Evolutionary conservation across 2,113 vertebrate species (phyloP).

Genomic region (Pogonocichla stellata): DNA sequence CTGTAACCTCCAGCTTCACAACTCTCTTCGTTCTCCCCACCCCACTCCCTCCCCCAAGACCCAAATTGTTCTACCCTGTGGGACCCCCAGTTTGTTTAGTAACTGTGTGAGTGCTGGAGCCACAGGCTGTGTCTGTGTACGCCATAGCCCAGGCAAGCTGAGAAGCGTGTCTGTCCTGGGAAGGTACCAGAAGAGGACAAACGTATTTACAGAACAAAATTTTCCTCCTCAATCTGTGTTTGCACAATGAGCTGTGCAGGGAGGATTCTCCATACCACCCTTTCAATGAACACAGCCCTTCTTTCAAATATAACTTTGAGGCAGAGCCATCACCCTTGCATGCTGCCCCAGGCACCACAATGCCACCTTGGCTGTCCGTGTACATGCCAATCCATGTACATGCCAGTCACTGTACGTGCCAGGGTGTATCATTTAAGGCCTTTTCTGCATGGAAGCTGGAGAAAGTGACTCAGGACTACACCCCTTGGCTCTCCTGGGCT

Average conservation of each 20-base stretch:
- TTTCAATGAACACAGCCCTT: not conserved
- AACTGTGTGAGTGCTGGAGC: not conserved
- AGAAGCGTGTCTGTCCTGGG: not conserved
- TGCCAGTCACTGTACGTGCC: accelerated
- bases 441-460: not conserved
- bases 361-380: accelerated
- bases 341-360: not conserved
- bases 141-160: not conserved
- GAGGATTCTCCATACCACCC: not conserved
- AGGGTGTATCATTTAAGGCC: not conserved
- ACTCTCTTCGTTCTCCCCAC: not conserved
- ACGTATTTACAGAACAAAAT: not conserved
- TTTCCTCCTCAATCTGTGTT: not conserved
- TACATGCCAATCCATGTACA: accelerated
- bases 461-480: not conserved
- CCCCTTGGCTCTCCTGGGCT: not conserved
- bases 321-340: not conserved
- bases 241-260: not conserved
- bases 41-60: not conserved
- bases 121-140: not conserved
- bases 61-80: not conserved
- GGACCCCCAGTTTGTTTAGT: accelerated
- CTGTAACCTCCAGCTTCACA: not conserved
- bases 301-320: not conserved
- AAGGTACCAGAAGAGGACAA: not conserved